Conservation (phyloP, 2,113 vertebrate species). For the Gopherus evgoodei region DNA sequence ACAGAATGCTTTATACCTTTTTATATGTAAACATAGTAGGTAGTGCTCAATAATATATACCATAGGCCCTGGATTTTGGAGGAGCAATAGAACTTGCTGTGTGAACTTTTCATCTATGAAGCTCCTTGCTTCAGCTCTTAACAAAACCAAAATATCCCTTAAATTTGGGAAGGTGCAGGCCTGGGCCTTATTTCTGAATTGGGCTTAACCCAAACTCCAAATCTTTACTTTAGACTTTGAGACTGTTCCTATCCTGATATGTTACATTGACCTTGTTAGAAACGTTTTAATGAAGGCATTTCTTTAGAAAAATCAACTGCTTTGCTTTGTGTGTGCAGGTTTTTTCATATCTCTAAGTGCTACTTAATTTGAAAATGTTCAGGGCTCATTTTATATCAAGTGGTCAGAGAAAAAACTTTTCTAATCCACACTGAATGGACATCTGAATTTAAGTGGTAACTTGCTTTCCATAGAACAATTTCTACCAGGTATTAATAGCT, state of each 20-base stretch:
- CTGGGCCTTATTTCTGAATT: background rate
- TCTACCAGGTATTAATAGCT: background rate
- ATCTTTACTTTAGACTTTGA: background rate
- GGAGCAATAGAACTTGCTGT: accelerated
- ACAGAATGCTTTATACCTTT: too few species aligned
- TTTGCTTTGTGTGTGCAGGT: background rate
- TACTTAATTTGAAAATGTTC: background rate
- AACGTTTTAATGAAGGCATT: background rate
- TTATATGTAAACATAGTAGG: background rate
- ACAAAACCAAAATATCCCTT: accelerated
- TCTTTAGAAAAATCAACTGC: background rate
- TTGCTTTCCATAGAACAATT: conserved; percentile 17
- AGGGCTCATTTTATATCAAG: background rate
- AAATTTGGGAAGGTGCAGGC: background rate
- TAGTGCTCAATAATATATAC: background rate
- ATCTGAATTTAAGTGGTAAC: background rate
- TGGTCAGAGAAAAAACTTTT: background rate
- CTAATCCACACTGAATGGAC: conserved; percentile 1
- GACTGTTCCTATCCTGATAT: background rate
- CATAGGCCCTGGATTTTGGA: accelerated
- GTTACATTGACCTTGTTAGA: background rate
- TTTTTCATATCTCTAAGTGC: conserved; percentile 49
- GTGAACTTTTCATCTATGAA: accelerated
- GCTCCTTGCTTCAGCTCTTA: accelerated
- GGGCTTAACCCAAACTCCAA: background rate